Evolutionary conservation across 2,888 invertebrate genomes (phyloP).

Genomic region (Apotomis turbidana): DNA sequence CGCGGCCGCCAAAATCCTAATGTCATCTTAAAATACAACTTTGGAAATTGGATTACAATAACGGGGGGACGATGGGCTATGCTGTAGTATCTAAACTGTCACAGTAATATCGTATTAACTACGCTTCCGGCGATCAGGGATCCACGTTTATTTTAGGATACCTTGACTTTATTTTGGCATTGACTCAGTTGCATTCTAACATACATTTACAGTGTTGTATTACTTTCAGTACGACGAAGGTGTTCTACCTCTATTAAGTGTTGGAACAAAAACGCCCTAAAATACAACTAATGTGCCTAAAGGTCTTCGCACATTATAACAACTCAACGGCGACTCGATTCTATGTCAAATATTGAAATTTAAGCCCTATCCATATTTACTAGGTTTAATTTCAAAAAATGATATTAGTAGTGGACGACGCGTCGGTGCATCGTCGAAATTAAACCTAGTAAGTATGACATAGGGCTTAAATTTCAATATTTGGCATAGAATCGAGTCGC

Average conservation of each 20-base stretch:
- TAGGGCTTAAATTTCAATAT: too few relatives aligned
- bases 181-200: constrained; percentile 1
- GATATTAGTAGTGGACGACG: too few relatives aligned
- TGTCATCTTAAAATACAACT: too few relatives aligned
- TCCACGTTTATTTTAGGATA: neutral
- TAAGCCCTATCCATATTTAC: too few relatives aligned
- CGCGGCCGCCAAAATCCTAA: too few relatives aligned
- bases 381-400: too few relatives aligned
- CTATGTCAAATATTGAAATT: too few relatives aligned
- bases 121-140: neutral
- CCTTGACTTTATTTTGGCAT: constrained; percentile 1
- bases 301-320: too few relatives aligned
- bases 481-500: too few relatives aligned
- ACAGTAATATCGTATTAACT: neutral
- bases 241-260: constrained; percentile 22
- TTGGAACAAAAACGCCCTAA: neutral
- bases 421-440: too few relatives aligned
- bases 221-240: constrained; percentile 17
- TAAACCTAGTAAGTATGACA: too few relatives aligned
- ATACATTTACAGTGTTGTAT: constrained; percentile 1
- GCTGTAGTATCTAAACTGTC: neutral
- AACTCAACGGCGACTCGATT: too few relatives aligned
- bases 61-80: neutral
- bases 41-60: neutral
- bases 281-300: constrained; percentile 16